A percentile compares a stretch with the other conserved stretches of the same genome.
Conservation (phyloP, 1,140 invertebrate genomes). For the Drosophila orosa region DNA sequence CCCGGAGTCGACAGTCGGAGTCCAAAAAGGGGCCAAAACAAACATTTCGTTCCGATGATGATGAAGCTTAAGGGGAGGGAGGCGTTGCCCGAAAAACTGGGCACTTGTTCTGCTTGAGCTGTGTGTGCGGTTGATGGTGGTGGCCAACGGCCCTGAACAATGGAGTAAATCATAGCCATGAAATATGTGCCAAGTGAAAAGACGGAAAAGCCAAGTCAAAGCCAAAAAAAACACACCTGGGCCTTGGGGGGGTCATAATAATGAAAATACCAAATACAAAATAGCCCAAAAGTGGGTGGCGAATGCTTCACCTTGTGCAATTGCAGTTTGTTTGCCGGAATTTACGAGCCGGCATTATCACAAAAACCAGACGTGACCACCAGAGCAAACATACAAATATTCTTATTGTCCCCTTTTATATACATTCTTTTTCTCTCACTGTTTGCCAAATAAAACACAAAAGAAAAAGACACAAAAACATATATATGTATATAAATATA, state of each 20-base stretch:
- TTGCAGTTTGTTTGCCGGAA: slow-evolving; percentile 62
- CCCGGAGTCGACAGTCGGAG: slow-evolving; percentile 63
- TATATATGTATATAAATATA: slow-evolving; percentile 44
- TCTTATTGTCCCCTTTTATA: slow-evolving; percentile 19
- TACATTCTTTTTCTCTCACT: slow-evolving; percentile 3
- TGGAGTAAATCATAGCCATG: slow-evolving; percentile 80
- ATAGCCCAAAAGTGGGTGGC: slow-evolving; percentile 53
- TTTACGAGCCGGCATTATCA: slow-evolving; percentile 56
- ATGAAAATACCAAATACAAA: slow-evolving; percentile 70
- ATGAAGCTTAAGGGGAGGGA: slow-evolving; percentile 8
- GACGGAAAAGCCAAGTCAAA: slow-evolving; percentile 27
- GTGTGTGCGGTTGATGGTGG: slow-evolving; percentile 35
- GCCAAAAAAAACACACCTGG: slow-evolving; percentile 6
- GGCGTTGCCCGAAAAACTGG: slow-evolving; percentile 63
- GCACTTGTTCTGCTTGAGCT: slow-evolving; percentile 78
- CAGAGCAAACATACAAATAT: slow-evolving; percentile 41
- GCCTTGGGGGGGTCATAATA: slow-evolving; percentile 66
- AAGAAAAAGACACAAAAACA: slow-evolving; percentile 3
- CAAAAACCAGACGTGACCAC: slow-evolving; percentile 66
- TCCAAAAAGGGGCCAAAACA: slow-evolving; percentile 59
- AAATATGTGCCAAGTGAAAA: slow-evolving; percentile 72
- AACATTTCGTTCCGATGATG: slow-evolving; percentile 59
- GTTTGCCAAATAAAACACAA: slow-evolving; percentile 36
- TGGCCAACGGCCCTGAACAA: slow-evolving; percentile 76
- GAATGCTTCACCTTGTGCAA: slow-evolving; percentile 64